These are phyloP conservation scores for Lepidochitona cinerea DNA, from an alignment of 2,888 invertebrate species.

Conservation along the genomic window DNA sequence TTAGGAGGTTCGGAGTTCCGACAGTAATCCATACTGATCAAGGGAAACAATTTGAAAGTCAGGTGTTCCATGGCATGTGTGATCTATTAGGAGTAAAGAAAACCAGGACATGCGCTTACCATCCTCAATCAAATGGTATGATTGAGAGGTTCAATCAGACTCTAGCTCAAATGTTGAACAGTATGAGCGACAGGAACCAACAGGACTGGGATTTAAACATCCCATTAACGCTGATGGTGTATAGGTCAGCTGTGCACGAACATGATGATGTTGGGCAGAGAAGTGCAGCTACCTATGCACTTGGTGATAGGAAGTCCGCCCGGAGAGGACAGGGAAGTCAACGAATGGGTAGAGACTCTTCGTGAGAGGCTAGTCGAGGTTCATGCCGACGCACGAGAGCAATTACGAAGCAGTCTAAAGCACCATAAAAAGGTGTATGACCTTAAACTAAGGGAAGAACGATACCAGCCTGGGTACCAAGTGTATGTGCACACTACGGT, in stretches of 20 bases:
- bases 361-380: not conserved
- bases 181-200: slow-evolving; percentile 17
- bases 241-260: slow-evolving; percentile 20
- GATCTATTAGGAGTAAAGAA: slow-evolving; percentile 23
- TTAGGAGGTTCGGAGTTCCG: slow-evolving; percentile 24
- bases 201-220: slow-evolving; percentile 28
- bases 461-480: not conserved
- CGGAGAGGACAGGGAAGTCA: not conserved
- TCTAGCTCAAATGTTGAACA: slow-evolving; percentile 21
- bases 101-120: slow-evolving; percentile 29
- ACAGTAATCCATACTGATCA: slow-evolving; percentile 28
- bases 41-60: slow-evolving; percentile 25
- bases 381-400: not conserved
- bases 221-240: slow-evolving; percentile 21
- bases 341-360: not conserved
- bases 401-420: not conserved
- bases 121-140: slow-evolving; percentile 28
- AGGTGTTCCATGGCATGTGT: slow-evolving; percentile 23
- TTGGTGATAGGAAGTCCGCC: not conserved
- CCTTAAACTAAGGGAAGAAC: too few relatives aligned
- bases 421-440: not conserved
- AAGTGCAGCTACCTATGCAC: slow-evolving; percentile 17
- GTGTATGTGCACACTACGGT: not conserved
- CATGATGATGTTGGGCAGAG: slow-evolving; percentile 19
- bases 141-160: slow-evolving; percentile 30